phyloP scores from a whole-genome alignment of 1,140 invertebrate species.

The Hypothenemus hampei region DNA sequence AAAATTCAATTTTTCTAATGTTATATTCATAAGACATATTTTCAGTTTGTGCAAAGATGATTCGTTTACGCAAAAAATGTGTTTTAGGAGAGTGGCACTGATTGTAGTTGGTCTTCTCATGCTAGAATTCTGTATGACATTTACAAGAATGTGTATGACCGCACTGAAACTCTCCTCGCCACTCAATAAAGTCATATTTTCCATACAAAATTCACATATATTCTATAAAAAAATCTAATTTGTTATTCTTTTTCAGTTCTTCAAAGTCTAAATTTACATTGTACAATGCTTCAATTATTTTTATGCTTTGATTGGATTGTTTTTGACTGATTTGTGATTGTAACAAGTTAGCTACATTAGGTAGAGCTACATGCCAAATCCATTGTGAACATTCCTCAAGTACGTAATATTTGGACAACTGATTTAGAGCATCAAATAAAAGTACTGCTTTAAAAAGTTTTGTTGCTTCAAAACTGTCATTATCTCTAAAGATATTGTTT shows the following conservation, averaged over 20 bases:
- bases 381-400: background rate
- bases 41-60: too few species aligned
- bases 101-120: slow-evolving; percentile 30
- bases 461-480: too few species aligned
- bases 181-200: background rate
- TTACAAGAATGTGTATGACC: slow-evolving; percentile 12
- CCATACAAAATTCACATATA: slow-evolving; percentile 1
- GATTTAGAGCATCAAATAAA: slow-evolving; percentile 12
- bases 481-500: too few species aligned
- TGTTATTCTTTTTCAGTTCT: background rate
- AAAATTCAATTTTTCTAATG: too few species aligned
- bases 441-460: slow-evolving; percentile 9
- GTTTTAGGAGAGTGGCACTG: slow-evolving; percentile 17
- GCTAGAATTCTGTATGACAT: slow-evolving; percentile 31
- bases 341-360: background rate
- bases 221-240: slow-evolving; percentile 9
- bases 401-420: background rate
- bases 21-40: too few species aligned
- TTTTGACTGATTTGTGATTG: background rate
- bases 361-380: background rate
- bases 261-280: slow-evolving; percentile 27
- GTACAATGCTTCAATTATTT: slow-evolving; percentile 29
- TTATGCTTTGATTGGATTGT: background rate
- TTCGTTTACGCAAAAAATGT: background rate
- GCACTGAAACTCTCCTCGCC: slow-evolving; percentile 8